A percentile compares a stretch with the other conserved stretches of the same genome.
Conservation (phyloP, 2,888 invertebrate species). For the Drosophila pegasa region DNA sequence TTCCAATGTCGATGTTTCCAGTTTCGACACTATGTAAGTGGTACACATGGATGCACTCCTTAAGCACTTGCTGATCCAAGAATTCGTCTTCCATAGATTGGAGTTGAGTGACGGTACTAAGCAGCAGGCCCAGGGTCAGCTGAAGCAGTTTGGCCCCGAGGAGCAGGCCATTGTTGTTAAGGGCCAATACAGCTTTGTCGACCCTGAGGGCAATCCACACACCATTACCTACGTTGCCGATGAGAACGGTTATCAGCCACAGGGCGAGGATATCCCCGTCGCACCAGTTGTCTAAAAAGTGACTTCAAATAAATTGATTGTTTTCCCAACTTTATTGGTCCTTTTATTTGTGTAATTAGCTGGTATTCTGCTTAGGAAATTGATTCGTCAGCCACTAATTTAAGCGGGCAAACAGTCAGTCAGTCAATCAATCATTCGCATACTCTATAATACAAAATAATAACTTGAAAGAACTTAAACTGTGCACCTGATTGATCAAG, state of each 20-base stretch:
- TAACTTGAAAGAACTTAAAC: no score
- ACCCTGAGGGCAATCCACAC: conserved; percentile 86
- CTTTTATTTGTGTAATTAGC: neutral
- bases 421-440: no score
- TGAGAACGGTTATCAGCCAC: conserved; percentile 85
- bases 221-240: conserved; percentile 85
- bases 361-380: neutral
- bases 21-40: conserved; percentile 81
- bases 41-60: neutral
- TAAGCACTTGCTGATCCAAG: neutral
- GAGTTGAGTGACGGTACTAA: conserved; percentile 14
- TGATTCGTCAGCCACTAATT: no score
- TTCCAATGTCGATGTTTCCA: conserved; percentile 72
- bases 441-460: no score
- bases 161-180: conserved; percentile 61
- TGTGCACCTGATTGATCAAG: no score
- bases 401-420: no score
- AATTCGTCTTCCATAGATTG: neutral
- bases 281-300: conserved; percentile 26
- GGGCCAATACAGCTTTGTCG: conserved; percentile 85
- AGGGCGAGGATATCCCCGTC: conserved; percentile 85
- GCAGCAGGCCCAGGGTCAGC: conserved; percentile 30
- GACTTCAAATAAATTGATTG: neutral
- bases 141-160: conserved; percentile 83
- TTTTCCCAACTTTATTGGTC: neutral